These are phyloP conservation scores for Isurus oxyrinchus DNA, from an alignment of 2,113 vertebrate genomes.

Conservation along the genomic window DNA sequence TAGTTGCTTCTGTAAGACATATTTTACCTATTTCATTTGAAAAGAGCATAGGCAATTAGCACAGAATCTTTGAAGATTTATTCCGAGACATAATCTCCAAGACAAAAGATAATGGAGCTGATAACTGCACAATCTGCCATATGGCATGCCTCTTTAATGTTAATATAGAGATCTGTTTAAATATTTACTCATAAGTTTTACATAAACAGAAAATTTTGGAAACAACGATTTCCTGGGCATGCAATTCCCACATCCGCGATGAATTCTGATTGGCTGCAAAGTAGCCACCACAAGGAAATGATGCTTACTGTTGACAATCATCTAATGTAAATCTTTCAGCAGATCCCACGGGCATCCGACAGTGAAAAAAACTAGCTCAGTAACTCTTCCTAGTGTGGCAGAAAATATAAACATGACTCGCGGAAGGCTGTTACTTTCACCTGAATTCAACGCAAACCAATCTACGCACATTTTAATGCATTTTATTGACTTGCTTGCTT, in stretches of 20 bases:
- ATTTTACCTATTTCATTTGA: neutral
- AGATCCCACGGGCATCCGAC: neutral
- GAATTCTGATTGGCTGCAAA: neutral
- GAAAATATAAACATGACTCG: neutral
- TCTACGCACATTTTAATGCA: neutral
- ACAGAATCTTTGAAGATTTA: neutral
- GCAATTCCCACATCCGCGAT: neutral
- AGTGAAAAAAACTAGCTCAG: neutral
- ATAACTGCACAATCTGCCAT: neutral
- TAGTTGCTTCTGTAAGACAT: neutral
- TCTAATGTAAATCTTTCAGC: neutral
- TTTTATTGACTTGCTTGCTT: neutral
- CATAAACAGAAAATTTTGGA: neutral
- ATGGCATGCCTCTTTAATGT: neutral
- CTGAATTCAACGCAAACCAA: neutral
- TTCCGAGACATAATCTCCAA: neutral
- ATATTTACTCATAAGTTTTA: conserved; percentile 4
- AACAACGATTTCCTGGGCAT: neutral
- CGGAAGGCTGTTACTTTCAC: neutral
- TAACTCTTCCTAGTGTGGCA: neutral
- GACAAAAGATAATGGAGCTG: neutral
- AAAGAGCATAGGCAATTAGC: neutral
- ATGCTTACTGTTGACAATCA: neutral
- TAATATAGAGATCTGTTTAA: neutral
- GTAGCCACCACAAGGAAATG: neutral